Conservation (phyloP, 1,140 invertebrate genomes). For the Ruditapes philippinarum region DNA sequence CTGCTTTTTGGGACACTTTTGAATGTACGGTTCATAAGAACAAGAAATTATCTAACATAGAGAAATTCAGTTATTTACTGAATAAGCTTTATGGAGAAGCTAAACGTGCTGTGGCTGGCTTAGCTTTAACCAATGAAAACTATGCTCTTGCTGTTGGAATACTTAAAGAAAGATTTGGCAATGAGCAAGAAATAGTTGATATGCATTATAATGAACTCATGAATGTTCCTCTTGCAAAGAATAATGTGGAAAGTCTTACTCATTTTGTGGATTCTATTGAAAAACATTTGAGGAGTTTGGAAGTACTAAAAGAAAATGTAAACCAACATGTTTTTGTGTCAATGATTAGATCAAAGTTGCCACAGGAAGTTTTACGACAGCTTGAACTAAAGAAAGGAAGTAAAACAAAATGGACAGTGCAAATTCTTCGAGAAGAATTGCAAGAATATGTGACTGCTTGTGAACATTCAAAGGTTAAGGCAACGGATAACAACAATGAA, state of each 20-base stretch:
- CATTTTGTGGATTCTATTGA: not conserved
- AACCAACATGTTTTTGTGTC: constrained; percentile 7
- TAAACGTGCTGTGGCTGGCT: not conserved
- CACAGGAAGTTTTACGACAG: not conserved
- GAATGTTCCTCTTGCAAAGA: not conserved
- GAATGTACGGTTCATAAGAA: not conserved
- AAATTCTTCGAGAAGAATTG: not conserved
- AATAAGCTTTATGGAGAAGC: constrained; percentile 11
- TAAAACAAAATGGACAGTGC: not conserved
- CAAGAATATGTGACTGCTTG: not conserved
- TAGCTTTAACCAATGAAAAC: constrained; percentile 13
- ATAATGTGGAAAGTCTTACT: not conserved
- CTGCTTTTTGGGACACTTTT: not conserved
- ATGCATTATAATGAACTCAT: not conserved
- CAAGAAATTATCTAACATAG: not conserved
- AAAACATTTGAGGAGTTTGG: not conserved
- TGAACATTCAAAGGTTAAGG: too few relatives aligned
- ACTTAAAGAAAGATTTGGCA: not conserved
- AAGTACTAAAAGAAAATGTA: not conserved
- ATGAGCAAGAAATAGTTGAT: not conserved
- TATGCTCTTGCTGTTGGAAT: not conserved
- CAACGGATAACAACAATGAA: too few relatives aligned
- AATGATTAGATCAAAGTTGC: not conserved
- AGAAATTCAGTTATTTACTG: not conserved
- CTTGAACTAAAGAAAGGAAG: not conserved